phyloP scores from a whole-genome alignment of 1,140 invertebrate genomes.

The Penaeus chinensis region DNA sequence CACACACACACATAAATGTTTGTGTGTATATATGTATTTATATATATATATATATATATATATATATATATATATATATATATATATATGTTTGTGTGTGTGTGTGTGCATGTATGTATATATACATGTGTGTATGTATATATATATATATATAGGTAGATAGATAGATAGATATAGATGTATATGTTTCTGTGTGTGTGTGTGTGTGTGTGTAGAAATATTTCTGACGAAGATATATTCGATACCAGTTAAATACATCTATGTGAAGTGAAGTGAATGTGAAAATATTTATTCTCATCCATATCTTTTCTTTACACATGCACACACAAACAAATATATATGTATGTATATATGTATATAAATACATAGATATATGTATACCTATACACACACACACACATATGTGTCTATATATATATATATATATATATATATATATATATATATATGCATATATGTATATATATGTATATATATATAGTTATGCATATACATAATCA shows the following conservation, averaged over 20 bases:
- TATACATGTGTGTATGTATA: neutral
- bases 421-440: neutral
- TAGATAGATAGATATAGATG: neutral
- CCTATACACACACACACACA: neutral
- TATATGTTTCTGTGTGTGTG: neutral
- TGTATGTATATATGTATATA: neutral
- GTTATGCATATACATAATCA: too few species aligned
- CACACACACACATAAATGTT: neutral
- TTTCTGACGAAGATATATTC: neutral
- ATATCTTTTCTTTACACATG: too few species aligned
- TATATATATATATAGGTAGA: neutral
- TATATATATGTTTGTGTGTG: neutral
- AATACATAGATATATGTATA: neutral
- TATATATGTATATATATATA: too few species aligned
- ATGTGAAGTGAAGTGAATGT: neutral
- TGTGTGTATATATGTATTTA: neutral
- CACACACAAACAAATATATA: neutral
- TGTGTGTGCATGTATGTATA: neutral
- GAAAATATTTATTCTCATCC: neutral
- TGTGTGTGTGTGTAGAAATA: neutral
- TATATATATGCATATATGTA: too few species aligned
- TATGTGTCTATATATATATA: neutral
- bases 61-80: constrained; percentile 4
- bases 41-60: neutral
- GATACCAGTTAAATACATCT: too few species aligned